Evolutionary conservation across 2,888 invertebrate species (phyloP), one percentile per base, ranked within the genome.

Genomic region (Harpalus rufipes): DNA sequence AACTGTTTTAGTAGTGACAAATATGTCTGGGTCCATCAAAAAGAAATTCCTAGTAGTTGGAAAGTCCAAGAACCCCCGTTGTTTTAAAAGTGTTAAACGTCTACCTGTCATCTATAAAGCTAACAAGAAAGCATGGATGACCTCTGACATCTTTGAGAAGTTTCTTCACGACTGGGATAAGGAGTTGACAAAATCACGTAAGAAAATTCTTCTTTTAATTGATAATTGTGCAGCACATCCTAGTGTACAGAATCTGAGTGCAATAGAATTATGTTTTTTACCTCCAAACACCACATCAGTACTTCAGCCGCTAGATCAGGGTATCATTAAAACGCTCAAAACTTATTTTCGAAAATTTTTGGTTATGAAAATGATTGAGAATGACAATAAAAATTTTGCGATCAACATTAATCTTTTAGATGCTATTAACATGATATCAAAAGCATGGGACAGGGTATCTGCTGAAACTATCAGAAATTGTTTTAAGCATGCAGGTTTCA

Each of bases 11-110:
- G 85, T 88, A 44, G 81, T 81, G 7, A 85, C 87, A 16, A 89
- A 89, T 83, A 87, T 87, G 87, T 86, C 51, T 41, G 89, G 88
- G 6, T 86, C 87, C 6, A 88, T 88, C 83, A 89, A 89, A 87
- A 84, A 86, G 18, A 87, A 86, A 86, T 85, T 87, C 56, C 85
- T 89, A 0, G 86, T 89, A 10, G 88, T 89, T 65, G 89, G 89
- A n/a, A 89, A 89, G 85, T 87, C 87, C 6, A 79, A 86, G 84
- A 86, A 87, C 18, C 88, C 88, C 3, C 74, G 88, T 68, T 88
- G 88, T 87, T 89, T 89, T 65, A 87, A 85, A 74, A 86, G 85
- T 78, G 81, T 86, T 7, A 78, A 68, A 61, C 25, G 12, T 18
- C 41, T 87, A 2, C 88, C 88, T 7, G 86, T 88, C 3, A 86